Evolutionary conservation across 64 coral and sea anemone genomes (phyloP), one percentile per base, ranked within the genome.

Genomic region (Anthopleura sola): DNA sequence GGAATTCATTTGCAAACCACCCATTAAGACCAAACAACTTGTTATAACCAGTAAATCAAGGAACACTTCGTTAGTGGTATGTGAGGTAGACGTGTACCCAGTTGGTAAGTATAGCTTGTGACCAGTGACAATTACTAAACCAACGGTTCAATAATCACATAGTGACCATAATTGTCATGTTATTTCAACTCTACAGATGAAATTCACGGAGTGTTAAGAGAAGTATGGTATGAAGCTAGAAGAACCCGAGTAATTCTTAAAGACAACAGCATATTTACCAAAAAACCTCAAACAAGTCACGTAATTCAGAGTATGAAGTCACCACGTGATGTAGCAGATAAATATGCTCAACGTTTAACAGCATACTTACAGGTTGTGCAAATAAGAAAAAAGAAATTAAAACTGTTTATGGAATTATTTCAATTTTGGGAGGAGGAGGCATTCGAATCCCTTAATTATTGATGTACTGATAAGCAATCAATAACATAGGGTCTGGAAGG

Each of bases 1-100:
- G 33, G 75, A 78, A 44, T 78, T 78, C n/a, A n/a, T 78, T 44
- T 78, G 75, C n/a, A 28, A 78, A 33, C 75, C 39, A 37, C 75
- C 75, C 15, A 78, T 78, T 3, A 44, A 36, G 13, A 28, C 75
- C 12, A 78, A 78, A n/a, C 39, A 17, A 36, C 16, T 78, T 2
- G 39, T 23, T n/a, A 78, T 78, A 37, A 78, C 75, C 75, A 78
- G 75, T 78, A 44, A 78, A 44, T 18, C 75, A 29, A 3, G n/a
- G 75, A 78, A 78, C 29, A 37, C 39, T 29, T 78, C 75, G n/a
- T 44, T 78, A n/a, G 75, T 78, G 33, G 75, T 44, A 18, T 78
- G 75, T 78, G 75, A 78, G 75, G 75, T 78, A 0, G n/a, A 37
- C 0, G 39, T 44, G 11, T 78, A 78, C 26, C 0, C 75, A 14